Evolutionary conservation across 2,888 invertebrate genomes (phyloP), one percentile per base, ranked within the genome.

Genomic region (Himalopsyche anomala): DNA sequence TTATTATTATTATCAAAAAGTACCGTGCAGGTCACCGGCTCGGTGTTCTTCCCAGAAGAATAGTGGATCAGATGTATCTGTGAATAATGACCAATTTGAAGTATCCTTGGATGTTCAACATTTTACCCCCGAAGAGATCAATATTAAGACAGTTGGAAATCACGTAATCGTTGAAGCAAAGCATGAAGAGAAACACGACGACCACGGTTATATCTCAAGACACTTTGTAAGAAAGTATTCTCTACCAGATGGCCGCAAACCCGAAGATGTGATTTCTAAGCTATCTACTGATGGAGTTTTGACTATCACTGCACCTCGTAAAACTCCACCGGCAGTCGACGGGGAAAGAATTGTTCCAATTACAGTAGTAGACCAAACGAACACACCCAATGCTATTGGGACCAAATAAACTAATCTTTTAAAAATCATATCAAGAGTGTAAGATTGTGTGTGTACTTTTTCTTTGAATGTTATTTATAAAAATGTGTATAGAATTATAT

Each of bases 271-370:
- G 0, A 94, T 94, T 83, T 96, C 97, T 0, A 95, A 92, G 80
- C 90, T 97, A 19, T 96, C 96, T 15, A 95, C 96, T 0, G 97
- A 97, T 90, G 97, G 97, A 0, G 94, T 97, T 1, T 90, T 96
- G 51, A 95, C 95, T 0, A 93, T 97, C 0, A 94, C 94, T 28
- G 96, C 95, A 17, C 96, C 96, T 0, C 90, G 91, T 89, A 91
- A 92, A 28, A 89, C 92, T 0, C 91, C 92, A 0, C 90, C 86
- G 89, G 89, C 4, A 0, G 89, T 92, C 15, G 90, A 90, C 9
- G 92, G 92, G 0, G 95, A 94, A 87, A 92, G 95, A 45, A 90
- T 93, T 0, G 91, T 95, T 3, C 94, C 95, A 51, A 94, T 95
- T 86, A 92, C 94, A 38, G 95, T 51, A 15, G 15, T 15, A 51